A percentile compares a stretch with the other conserved stretches of the same genome.
These are phyloP conservation scores for Thripadectes ignobilis DNA, from an alignment of 2,797 vertebrate species.

Conservation along the genomic window DNA sequence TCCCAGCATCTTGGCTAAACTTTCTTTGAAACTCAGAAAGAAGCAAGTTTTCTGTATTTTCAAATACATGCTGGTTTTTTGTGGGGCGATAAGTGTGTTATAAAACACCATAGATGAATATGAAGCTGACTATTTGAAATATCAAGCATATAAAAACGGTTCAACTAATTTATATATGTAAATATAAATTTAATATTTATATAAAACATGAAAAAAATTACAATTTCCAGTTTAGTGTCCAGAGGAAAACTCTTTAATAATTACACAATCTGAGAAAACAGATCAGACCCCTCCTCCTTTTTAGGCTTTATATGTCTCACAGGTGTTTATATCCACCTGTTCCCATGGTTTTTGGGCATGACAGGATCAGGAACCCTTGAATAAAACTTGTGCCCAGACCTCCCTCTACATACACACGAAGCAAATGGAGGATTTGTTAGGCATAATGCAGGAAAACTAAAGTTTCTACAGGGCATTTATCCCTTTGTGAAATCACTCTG, in stretches of 20 bases:
- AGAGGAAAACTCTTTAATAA: not conserved
- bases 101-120: not conserved
- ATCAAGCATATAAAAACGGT: not conserved
- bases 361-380: not conserved
- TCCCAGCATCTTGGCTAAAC: not conserved
- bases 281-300: not conserved
- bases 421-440: not conserved
- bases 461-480: not conserved
- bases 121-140: not conserved
- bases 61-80: not conserved
- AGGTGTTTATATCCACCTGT: not conserved
- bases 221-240: not conserved
- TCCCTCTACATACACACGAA: not conserved
- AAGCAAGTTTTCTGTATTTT: not conserved
- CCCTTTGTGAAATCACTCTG: not conserved
- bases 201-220: not conserved
- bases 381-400: not conserved
- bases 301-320: no score
- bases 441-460: not conserved
- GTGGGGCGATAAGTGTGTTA: not conserved
- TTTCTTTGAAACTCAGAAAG: not conserved
- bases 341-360: not conserved
- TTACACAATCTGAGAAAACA: not conserved
- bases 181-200: not conserved
- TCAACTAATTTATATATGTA: not conserved